A percentile compares a stretch with the other conserved stretches of the same genome.
These are phyloP conservation scores for Conops quadrifasciatus DNA, from an alignment of 2,888 invertebrate species.

Conservation along the genomic window DNA sequence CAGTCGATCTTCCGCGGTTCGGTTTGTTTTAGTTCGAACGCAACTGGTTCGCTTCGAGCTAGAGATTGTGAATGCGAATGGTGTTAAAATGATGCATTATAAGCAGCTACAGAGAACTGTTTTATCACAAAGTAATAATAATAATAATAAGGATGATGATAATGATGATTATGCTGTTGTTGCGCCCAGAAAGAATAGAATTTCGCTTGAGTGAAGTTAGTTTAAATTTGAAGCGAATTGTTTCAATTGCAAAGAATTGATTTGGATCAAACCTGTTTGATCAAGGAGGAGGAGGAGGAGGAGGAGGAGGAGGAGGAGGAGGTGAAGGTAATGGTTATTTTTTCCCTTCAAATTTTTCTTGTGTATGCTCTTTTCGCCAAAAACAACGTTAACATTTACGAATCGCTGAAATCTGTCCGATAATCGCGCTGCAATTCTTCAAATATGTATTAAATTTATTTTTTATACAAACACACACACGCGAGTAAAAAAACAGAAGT, in stretches of 20 bases:
- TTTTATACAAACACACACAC: no score
- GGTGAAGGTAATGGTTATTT: not conserved
- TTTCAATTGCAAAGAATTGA: no score
- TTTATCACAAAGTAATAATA: constrained; percentile 19
- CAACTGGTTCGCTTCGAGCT: constrained; percentile 1
- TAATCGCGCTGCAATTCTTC: no score
- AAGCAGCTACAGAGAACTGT: not conserved
- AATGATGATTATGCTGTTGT: no score
- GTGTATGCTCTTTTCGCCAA: not conserved
- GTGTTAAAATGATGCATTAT: constrained; percentile 22
- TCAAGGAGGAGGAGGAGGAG: not conserved
- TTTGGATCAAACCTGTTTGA: no score
- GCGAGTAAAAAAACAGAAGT: no score
- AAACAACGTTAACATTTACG: no score
- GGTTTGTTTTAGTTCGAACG: constrained; percentile 1
- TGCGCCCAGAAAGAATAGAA: no score
- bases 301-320: not conserved
- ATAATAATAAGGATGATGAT: not conserved
- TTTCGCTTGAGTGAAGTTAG: no score
- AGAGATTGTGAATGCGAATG: constrained; percentile 18
- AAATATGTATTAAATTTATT: no score
- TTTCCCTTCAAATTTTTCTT: not conserved
- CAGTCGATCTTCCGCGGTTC: not conserved
- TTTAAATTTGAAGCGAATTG: no score
- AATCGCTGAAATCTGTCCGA: no score